Conservation (phyloP, 2,113 vertebrate species). For the Gavia stellata region DNA sequence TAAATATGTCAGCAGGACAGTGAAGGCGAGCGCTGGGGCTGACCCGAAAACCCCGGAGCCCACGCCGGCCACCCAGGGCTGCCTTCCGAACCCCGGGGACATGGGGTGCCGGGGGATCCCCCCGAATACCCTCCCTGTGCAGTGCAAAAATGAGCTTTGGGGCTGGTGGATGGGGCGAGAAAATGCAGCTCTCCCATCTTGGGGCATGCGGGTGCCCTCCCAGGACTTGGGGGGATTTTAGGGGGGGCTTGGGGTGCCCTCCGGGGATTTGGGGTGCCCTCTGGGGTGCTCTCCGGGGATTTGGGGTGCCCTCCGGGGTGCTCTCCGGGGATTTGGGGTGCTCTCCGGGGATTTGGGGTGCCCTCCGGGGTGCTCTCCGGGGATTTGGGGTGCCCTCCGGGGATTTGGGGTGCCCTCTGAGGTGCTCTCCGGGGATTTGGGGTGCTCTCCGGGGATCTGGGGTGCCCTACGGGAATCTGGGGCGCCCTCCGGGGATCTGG, state of each 20-base stretch:
- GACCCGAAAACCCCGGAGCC: not conserved
- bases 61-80: not conserved
- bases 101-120: not conserved
- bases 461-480: not conserved
- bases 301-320: not conserved
- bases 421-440: not conserved
- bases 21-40: rapidly evolving
- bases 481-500: not conserved
- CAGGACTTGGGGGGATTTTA: too few species aligned
- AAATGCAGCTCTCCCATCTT: not conserved
- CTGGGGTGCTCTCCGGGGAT: not conserved
- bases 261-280: too few species aligned
- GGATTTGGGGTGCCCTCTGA: rapidly evolving
- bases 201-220: not conserved
- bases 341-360: not conserved
- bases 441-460: not conserved
- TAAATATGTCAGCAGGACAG: not conserved
- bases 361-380: not conserved
- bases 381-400: not conserved
- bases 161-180: rapidly evolving
- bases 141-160: not conserved
- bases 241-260: rapidly evolving
- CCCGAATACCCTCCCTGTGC: not conserved
- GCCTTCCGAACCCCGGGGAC: not conserved
- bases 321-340: not conserved